Conservation (phyloP, 2,113 vertebrate genomes). For the Rutilus rutilus region DNA sequence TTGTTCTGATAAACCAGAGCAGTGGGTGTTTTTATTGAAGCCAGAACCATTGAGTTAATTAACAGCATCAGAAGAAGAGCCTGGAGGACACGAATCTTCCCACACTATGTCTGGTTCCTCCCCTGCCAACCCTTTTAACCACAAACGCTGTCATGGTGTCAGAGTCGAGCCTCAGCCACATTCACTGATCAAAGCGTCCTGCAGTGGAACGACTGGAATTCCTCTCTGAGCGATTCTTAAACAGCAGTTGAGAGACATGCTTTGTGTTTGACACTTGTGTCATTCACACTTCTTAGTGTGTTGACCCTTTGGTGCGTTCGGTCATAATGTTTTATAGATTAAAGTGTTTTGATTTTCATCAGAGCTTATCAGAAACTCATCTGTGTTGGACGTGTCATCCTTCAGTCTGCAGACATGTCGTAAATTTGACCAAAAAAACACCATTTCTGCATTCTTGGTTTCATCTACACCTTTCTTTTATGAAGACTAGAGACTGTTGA, state of each 20-base stretch:
- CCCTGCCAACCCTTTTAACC: constrained; percentile 4
- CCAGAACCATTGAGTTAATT: not conserved
- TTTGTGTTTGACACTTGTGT: constrained; percentile 20
- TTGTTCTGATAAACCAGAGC: not conserved
- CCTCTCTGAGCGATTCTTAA: constrained; percentile 4
- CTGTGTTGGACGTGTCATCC: not conserved
- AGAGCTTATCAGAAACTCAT: not conserved
- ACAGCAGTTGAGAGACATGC: not conserved
- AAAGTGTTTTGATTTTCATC: not conserved
- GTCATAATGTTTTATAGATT: not conserved
- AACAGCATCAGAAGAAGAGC: not conserved
- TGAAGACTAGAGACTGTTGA: not conserved
- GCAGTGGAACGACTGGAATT: not conserved
- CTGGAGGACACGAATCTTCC: not conserved
- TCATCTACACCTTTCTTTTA: not conserved
- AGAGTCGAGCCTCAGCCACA: constrained; percentile 10
- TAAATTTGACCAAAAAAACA: not conserved
- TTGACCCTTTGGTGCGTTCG: not conserved
- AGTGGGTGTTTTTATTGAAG: not conserved
- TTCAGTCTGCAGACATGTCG: not conserved
- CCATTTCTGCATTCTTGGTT: not conserved
- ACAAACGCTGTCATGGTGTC: not conserved
- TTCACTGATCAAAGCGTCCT: constrained; percentile 17
- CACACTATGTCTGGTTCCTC: constrained; percentile 4
- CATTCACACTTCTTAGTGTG: constrained; percentile 7